These are phyloP conservation scores for Druon quercuslanigerum DNA, from an alignment of 1,140 invertebrate species.

Conservation along the genomic window DNA sequence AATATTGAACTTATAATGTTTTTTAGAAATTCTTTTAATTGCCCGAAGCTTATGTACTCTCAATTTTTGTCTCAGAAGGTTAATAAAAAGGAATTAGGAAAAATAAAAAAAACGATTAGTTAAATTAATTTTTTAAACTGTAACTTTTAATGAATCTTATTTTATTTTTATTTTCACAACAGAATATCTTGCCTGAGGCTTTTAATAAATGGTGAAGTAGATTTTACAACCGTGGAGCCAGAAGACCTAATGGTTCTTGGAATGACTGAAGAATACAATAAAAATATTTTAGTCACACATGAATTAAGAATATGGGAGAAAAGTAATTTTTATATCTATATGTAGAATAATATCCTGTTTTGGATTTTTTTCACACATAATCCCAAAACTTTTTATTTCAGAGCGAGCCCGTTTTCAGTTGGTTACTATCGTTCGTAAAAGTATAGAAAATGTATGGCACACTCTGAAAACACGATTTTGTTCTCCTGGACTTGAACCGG, in stretches of 20 bases:
- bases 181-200: slow-evolving; percentile 86
- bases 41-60: no score
- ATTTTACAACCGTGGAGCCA: slow-evolving; percentile 88
- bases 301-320: slow-evolving; percentile 76
- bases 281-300: slow-evolving; percentile 82
- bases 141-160: not conserved
- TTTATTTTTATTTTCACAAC: not conserved
- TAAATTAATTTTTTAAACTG: no score
- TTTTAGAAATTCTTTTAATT: not conserved
- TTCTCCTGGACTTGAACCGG: slow-evolving; percentile 82
- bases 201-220: slow-evolving; percentile 83
- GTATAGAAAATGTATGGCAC: slow-evolving; percentile 78
- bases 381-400: slow-evolving; percentile 59
- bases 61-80: no score
- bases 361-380: no score
- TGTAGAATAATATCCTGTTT: no score
- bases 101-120: no score
- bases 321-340: slow-evolving; percentile 18
- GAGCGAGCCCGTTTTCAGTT: slow-evolving; percentile 80
- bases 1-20: not conserved
- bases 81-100: no score
- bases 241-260: slow-evolving; percentile 86
- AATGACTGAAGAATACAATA: slow-evolving; percentile 76
- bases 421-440: slow-evolving; percentile 82
- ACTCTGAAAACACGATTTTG: slow-evolving; percentile 83